phyloP scores from a whole-genome alignment of 2,797 vertebrate species.

The Bufotes viridis region DNA sequence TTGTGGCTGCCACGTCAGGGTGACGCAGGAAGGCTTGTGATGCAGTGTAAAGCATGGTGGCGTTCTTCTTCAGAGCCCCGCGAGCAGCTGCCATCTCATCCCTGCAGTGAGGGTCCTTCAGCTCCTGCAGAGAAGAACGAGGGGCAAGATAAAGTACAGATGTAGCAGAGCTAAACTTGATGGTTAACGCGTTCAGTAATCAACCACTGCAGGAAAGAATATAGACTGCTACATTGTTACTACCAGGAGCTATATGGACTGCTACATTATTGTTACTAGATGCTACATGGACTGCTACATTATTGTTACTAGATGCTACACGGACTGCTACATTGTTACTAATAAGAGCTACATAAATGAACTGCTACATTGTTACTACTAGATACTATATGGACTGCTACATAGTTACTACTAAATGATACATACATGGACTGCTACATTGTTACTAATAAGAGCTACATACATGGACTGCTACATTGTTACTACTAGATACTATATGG shows the following conservation, averaged over 20 bases:
- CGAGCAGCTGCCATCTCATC: conserved; percentile 98
- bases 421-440: background rate
- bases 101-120: conserved; percentile 96
- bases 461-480: background rate
- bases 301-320: background rate
- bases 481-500: background rate
- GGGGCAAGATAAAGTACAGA: background rate
- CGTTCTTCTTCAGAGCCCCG: conserved; percentile 96
- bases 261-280: background rate
- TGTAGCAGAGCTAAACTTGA: too few species aligned
- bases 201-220: too few species aligned
- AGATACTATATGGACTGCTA: background rate
- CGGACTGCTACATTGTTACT: background rate
- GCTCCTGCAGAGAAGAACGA: conserved; percentile 77
- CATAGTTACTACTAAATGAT: background rate
- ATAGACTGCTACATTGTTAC: background rate
- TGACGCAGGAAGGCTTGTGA: conserved; percentile 97
- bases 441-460: background rate
- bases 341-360: background rate
- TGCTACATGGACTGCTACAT: background rate
- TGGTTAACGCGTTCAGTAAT: too few species aligned
- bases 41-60: conserved; percentile 97
- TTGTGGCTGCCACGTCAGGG: conserved; percentile 93
- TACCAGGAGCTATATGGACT: background rate
- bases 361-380: background rate